Evolutionary conservation across 1,140 invertebrate species (phyloP).

Genomic region (Phocides pigmalion): DNA sequence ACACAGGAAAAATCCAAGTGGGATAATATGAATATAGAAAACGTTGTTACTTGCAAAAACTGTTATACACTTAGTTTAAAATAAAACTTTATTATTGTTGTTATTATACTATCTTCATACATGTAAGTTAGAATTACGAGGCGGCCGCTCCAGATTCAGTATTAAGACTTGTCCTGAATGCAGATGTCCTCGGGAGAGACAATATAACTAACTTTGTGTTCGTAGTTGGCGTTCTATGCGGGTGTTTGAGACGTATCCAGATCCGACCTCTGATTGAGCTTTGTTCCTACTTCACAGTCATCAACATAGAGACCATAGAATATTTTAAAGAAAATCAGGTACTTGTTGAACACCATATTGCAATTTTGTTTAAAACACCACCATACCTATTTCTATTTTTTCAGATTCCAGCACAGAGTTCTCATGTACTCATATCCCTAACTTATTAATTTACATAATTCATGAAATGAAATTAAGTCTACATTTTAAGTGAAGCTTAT

Average conservation of each 20-base stretch:
- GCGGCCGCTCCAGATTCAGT: background rate
- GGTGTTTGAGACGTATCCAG: conserved; percentile 6
- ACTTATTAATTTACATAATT: too few species aligned
- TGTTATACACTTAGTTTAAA: background rate
- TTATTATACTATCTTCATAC: background rate
- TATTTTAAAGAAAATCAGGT: too few species aligned
- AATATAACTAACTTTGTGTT: conserved; percentile 31
- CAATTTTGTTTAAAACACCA: too few species aligned
- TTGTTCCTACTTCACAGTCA: background rate
- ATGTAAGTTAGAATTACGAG: background rate
- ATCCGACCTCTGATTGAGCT: background rate
- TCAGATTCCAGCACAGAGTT: too few species aligned
- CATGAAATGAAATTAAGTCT: too few species aligned
- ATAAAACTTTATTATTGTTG: background rate
- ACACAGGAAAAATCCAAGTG: too few species aligned
- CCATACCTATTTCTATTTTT: too few species aligned
- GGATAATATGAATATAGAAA: too few species aligned
- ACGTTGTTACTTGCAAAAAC: too few species aligned
- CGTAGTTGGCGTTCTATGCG: conserved; percentile 4
- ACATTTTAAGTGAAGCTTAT: too few species aligned
- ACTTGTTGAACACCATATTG: background rate
- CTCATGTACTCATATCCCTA: too few species aligned
- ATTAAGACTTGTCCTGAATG: background rate
- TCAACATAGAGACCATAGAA: background rate
- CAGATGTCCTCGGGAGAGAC: conserved; percentile 24